A percentile compares a stretch with the other conserved stretches of the same genome.
These are phyloP conservation scores for Acanthosepion esculentum DNA, from an alignment of 2,888 invertebrate genomes.

Conservation along the genomic window DNA sequence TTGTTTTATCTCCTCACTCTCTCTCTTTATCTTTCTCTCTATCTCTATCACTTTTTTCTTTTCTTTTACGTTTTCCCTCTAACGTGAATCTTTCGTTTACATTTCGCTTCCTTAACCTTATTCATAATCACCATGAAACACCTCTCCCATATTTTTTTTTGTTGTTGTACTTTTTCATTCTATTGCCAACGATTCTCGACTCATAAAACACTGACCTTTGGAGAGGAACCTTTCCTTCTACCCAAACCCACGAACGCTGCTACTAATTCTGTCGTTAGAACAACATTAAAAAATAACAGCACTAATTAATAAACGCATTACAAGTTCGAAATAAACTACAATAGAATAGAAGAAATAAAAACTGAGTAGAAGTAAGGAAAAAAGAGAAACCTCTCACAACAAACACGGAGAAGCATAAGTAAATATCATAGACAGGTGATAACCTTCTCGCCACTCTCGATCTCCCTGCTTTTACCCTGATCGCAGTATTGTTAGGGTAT, in stretches of 20 bases:
- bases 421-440: slow-evolving; percentile 13
- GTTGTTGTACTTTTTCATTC: too few relatives aligned
- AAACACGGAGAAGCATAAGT: background rate
- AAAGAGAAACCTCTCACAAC: background rate
- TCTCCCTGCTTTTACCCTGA: background rate
- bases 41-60: too few relatives aligned
- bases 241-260: background rate
- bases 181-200: background rate
- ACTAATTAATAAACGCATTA: background rate
- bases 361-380: background rate
- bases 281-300: slow-evolving; percentile 19
- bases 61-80: too few relatives aligned
- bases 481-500: background rate
- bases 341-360: background rate
- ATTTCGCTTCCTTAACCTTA: too few relatives aligned
- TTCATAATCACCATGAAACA: too few relatives aligned
- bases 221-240: background rate
- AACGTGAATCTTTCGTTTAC: too few relatives aligned
- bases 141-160: too few relatives aligned
- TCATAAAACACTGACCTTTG: background rate
- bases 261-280: background rate
- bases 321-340: background rate
- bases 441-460: background rate
- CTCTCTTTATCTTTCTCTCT: too few relatives aligned
- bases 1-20: background rate